phyloP scores from a whole-genome alignment of 2,797 vertebrate genomes.

The Iguana delicatissima region DNA sequence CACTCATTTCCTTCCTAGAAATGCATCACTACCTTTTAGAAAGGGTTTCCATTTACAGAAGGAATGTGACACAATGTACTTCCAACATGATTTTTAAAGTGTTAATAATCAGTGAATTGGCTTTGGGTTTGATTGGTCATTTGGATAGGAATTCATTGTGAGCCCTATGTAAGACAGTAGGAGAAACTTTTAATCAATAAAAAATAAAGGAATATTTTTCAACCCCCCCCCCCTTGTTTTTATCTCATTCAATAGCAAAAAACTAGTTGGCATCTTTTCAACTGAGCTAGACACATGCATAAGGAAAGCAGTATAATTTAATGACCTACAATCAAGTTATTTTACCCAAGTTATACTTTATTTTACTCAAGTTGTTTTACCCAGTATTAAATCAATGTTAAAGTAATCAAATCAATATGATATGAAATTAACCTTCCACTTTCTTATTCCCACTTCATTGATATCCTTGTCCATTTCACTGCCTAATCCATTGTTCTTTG shows the following conservation, averaged over 20 bases:
- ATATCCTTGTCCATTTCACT: background rate
- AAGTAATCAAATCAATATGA: no score
- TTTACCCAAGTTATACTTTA: background rate
- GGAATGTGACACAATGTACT: background rate
- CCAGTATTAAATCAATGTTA: no score
- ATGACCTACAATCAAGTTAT: background rate
- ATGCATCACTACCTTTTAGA: background rate
- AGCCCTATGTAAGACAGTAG: background rate
- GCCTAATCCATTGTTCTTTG: background rate
- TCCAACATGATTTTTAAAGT: background rate
- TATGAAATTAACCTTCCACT: no score
- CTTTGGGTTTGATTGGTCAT: no score
- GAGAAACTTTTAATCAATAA: background rate
- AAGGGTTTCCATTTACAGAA: slow-evolving; percentile 20
- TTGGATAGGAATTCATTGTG: background rate
- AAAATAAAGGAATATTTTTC: background rate
- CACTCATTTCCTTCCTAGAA: background rate
- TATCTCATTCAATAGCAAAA: background rate
- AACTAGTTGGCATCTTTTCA: background rate
- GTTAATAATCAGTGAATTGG: background rate
- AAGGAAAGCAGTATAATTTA: no score
- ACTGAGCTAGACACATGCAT: background rate
- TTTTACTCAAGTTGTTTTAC: background rate
- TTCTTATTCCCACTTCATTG: background rate
- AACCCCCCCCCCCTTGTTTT: background rate